Evolutionary conservation across 2,797 vertebrate genomes (phyloP), one percentile per base, ranked within the genome.

Genomic region (Gorsachius magnificus): DNA sequence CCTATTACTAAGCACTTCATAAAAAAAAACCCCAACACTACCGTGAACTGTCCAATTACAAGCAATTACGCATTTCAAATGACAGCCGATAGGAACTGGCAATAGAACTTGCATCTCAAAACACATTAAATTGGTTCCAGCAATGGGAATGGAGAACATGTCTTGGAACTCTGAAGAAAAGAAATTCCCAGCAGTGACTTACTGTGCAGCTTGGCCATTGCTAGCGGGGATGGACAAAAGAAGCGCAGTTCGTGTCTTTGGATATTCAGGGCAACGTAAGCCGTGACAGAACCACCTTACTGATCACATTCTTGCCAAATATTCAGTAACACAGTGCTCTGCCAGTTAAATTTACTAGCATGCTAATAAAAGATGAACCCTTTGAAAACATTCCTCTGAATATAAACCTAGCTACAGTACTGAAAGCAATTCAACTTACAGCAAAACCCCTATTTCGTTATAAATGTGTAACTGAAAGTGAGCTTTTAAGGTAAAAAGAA

Each of bases 71-170:
- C 41, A 41, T 15, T 41, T 41, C 41, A 41, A 41, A 41, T 41
- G 41, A 41, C 41, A 5, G 41, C 41, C 41, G 56, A 0, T 51
- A 60, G 63, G 28, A 68, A 45, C 19, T 1, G 15, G 28, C 57
- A 1, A 0, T 31, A 57, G 13, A 45, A 0, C 16, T 58, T 10
- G 0, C 1, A 6, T 10, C 61, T n/a, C 15, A 13, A 12, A 35
- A 51, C 33, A 19, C 9, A 1, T 1, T 10, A 51, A 57, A 43
- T 2, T 13, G 4, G 8, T 35, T 53, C 46, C 58, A 38, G 45
- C 5, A 22, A 6, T 2, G 60, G n/a, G 53, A 83, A 68, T 4
- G 3, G 11, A 54, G 33, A 87, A 22, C 12, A 21, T 6, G 11
- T 57, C 36, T 45, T 26, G 2, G 15, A 28, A 63, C 21, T 31